Base-by-base conservation (phyloP, 2,113 vertebrate species). In the Merops nubicus region DNA sequence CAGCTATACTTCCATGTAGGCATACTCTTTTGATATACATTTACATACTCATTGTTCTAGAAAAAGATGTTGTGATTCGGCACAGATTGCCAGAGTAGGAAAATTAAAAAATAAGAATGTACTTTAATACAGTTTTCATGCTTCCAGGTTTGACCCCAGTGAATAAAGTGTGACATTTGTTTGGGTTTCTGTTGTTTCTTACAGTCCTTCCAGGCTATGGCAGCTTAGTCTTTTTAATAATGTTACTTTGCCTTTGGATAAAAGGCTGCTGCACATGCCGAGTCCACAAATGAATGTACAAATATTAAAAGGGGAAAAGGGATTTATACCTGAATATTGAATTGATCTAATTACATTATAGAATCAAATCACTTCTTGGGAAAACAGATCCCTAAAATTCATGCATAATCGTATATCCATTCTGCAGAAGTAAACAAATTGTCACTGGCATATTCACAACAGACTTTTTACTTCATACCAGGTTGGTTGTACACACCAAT, bases 211-310 rank as follows among this genome's bases (percentile, higher is more conserved):
- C 47, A 84, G 79, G 51, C 92, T 90, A 80, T 47, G 54, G 56
- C 15, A 89, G 82, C 79, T 93, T 89, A 93, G 47, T 86, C 72
- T 96, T 95, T 93, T 97, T 93, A 97, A 93, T 93, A 96, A 95
- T 72, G 56, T 77, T 92, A 68, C 76, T 95, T 94, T 92, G 79
- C 95, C 85, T 92, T 84, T 81, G 93, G 92, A 97, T 88, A 94
- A 90, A 81, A 94, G 38, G 31, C 79, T 86, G 2, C 63, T 86
- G 64, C 47, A 63, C 48, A 33, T 33, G 74, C 40, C 64, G 85
- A 64, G 47, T 86, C 79, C 75, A 68, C 79, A 94, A 88, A 84
- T 43, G 72, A 92, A 81, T 64, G 60, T 51, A 84, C 79, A 93
- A 78, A 88, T 94, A 96, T 92, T 93, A 94, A 96, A 90, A 95